These are phyloP conservation scores for Pelagia noctiluca DNA, from an alignment of 30 jellyfish, hydroid and myxozoan genomes.

Conservation along the genomic window DNA sequence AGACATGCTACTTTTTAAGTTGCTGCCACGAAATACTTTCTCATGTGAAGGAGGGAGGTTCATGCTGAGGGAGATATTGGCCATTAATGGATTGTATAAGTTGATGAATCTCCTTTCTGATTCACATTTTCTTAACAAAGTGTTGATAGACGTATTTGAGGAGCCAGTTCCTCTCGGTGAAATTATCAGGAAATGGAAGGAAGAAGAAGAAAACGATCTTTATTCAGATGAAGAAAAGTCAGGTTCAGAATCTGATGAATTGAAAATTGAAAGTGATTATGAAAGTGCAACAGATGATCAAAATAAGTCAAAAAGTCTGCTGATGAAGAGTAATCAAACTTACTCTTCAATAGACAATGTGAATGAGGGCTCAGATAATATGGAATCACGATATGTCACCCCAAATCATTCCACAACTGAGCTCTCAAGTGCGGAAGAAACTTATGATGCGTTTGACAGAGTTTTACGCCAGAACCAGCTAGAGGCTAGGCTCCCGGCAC, in stretches of 20 bases:
- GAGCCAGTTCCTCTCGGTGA: slow-evolving; percentile 82
- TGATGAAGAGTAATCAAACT: slow-evolving; percentile 8
- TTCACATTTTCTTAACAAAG: slow-evolving; percentile 82
- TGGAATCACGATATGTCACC: slow-evolving; percentile 71
- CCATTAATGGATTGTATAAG: slow-evolving; percentile 78
- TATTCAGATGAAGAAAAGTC: slow-evolving; percentile 40
- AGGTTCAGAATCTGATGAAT: background rate
- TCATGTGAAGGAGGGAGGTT: slow-evolving; percentile 97
- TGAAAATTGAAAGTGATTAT: slow-evolving; percentile 8
- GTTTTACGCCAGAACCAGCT: slow-evolving; percentile 80
- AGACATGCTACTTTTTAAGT: slow-evolving; percentile 71
- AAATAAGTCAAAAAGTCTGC: background rate
- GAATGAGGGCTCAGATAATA: slow-evolving; percentile 39
- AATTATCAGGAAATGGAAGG: slow-evolving; percentile 63
- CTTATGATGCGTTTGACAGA: slow-evolving; percentile 67
- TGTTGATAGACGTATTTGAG: slow-evolving; percentile 85
- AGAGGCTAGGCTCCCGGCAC: slow-evolving; percentile 88
- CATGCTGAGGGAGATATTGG: slow-evolving; percentile 89
- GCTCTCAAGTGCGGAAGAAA: slow-evolving; percentile 72
- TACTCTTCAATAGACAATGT: slow-evolving; percentile 53
- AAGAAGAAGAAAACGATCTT: slow-evolving; percentile 71
- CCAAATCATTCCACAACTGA: slow-evolving; percentile 81
- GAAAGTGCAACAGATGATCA: slow-evolving; percentile 64
- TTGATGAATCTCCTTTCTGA: slow-evolving; percentile 78
- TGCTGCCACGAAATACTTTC: slow-evolving; percentile 75